Percentiles rank a stretch among this genome's conserved stretches.
Conservation (phyloP, 2,113 vertebrate species). For the Prinia subflava region DNA sequence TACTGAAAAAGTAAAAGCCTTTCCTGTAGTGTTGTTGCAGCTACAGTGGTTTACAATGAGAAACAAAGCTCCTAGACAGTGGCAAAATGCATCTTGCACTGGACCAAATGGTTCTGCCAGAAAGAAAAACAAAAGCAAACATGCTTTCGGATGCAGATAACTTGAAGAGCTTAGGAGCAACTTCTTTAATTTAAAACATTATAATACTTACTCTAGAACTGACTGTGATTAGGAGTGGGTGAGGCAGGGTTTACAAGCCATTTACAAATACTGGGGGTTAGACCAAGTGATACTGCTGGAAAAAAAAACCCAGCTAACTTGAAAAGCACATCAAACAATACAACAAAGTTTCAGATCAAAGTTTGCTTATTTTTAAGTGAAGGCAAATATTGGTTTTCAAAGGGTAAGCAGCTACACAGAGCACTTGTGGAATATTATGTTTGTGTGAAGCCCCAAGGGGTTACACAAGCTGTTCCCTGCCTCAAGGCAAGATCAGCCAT, state of each 20-base stretch:
- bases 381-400: not conserved
- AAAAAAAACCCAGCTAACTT: not conserved
- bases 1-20: not conserved
- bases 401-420: not conserved
- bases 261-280: not conserved
- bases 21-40: not conserved
- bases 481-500: not conserved
- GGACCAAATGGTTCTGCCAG: not conserved
- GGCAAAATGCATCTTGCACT: not conserved
- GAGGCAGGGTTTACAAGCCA: not conserved
- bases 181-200: not conserved
- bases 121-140: not conserved
- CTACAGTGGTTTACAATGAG: not conserved
- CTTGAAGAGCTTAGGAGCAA: not conserved
- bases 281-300: not conserved
- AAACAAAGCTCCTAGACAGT: not conserved
- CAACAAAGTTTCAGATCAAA: conserved; percentile 1
- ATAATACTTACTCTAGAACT: not conserved
- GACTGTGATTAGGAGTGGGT: not conserved
- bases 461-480: not conserved
- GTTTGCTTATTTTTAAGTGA: not conserved
- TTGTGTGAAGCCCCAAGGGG: not conserved
- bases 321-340: not conserved
- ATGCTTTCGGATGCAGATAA: not conserved
- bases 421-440: not conserved